Evolutionary conservation across 2,888 invertebrate species (phyloP), one percentile per base, ranked within the genome.

Genomic region (Lathronympha strigana): DNA sequence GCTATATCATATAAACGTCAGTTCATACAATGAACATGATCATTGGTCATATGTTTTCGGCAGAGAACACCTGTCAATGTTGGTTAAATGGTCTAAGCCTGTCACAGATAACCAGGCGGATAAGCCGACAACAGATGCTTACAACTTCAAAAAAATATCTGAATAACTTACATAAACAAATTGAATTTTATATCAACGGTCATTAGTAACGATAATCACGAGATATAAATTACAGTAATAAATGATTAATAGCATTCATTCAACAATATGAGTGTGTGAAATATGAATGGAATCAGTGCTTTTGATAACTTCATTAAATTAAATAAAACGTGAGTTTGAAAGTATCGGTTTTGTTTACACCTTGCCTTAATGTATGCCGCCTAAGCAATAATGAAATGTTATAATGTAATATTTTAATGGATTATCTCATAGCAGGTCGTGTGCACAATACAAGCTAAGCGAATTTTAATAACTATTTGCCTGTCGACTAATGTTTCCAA

Each of bases 341-440:
- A 64, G 13, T 38, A 43, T 15, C 49, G 19, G 63, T 58, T 17
- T 43, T 36, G 40, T 57, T 57, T 47, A 55, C 38, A 19, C 13
- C 38, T 5, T 4, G 13, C 38, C 50, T 19, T 60, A 60, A 66
- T 66, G 45, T 53, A 66, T 31, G 13, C 64, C 64, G 36, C 64
- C 64, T 47, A 66, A 66, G 60, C 64, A 66, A 43, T 66, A 53
- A 60, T 66, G 60, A 66, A 66, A 66, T 60, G 64, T 66, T 54
- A 55, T 55, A 50, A 61, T 50, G 49, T 61, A 50, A 61, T 61
- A 66, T 55, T 53, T 60, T 60, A 66, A 60, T 66, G 60, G 58
- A 66, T 66, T 66, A 66, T 66, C 58, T 66, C 64, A 66, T 66
- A n/a, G 23, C 49, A 11, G 25, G n/a, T 31, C 23, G 21, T 49